Evolutionary conservation across 2,113 vertebrate genomes (phyloP).

Genomic region (Lepidothrix coronata): DNA sequence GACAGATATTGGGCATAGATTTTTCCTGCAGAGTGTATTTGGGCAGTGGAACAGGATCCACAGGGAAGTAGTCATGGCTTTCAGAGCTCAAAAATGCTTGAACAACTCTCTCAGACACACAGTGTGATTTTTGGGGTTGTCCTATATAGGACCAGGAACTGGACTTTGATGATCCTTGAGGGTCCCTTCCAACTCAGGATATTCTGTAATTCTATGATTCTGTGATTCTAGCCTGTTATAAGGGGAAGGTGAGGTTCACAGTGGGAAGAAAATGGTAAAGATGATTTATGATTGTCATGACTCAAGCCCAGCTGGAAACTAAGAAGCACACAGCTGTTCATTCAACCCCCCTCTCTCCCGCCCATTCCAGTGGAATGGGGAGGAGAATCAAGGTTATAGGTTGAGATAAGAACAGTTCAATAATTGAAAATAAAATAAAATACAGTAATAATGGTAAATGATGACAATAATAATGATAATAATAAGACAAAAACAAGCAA

Average conservation of each 20-base stretch:
- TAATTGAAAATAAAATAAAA: background rate
- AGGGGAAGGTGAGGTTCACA: background rate
- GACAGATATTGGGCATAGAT: background rate
- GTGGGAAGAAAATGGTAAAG: background rate
- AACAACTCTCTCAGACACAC: background rate
- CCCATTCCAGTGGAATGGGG: background rate
- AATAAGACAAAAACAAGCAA: background rate
- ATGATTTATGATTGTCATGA: background rate
- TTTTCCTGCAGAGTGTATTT: background rate
- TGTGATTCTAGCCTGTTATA: background rate
- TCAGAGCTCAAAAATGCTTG: background rate
- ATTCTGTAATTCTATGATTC: background rate
- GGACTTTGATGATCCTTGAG: background rate
- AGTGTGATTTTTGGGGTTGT: background rate
- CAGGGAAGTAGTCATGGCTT: background rate
- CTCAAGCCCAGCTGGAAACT: background rate
- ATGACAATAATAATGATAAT: background rate
- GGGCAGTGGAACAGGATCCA: background rate
- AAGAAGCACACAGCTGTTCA: background rate
- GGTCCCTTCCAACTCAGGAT: background rate
- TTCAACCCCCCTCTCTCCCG: background rate
- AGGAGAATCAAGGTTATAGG: background rate
- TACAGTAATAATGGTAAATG: background rate
- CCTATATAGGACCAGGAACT: background rate
- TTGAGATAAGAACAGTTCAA: background rate